Percentiles rank a stretch among this genome's conserved stretches.
phyloP scores from a whole-genome alignment of 2,797 vertebrate species.

The Iguana delicatissima region DNA sequence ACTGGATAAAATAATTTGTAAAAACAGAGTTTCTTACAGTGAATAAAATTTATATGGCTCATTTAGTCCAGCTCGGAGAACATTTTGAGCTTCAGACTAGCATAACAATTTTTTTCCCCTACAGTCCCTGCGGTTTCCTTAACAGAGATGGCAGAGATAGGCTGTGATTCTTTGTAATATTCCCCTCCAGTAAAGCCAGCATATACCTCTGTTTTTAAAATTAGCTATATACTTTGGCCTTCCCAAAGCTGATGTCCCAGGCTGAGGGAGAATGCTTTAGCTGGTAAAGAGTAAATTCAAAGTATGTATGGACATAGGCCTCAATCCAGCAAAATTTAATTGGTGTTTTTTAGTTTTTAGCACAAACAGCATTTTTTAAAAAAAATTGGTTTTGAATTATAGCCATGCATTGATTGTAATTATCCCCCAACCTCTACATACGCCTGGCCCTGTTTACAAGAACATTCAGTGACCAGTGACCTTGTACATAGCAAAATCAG shows the following conservation, averaged over 20 bases:
- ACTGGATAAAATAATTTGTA: neutral
- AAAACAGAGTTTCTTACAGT: neutral
- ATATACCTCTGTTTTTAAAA: neutral
- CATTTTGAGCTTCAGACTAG: neutral
- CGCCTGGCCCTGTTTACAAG: too few relatives aligned
- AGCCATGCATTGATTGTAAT: too few relatives aligned
- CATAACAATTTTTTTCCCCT: too few relatives aligned
- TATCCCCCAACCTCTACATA: too few relatives aligned
- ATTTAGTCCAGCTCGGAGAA: neutral
- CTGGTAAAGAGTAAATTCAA: neutral
- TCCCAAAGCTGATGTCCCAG: neutral
- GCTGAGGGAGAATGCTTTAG: neutral
- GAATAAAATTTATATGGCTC: slow-evolving; percentile 2
- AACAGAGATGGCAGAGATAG: neutral
- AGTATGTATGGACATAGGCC: neutral
- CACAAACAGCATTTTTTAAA: too few relatives aligned
- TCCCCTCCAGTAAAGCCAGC: neutral
- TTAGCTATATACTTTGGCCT: neutral
- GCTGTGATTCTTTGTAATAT: neutral
- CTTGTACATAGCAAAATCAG: too few relatives aligned
- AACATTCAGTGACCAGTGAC: too few relatives aligned
- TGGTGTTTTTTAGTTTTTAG: neutral
- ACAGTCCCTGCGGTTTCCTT: neutral
- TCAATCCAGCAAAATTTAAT: neutral
- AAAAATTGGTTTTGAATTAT: too few relatives aligned